Conservation (phyloP, 1,140 invertebrate genomes). For the Dinoponera quadriceps region DNA sequence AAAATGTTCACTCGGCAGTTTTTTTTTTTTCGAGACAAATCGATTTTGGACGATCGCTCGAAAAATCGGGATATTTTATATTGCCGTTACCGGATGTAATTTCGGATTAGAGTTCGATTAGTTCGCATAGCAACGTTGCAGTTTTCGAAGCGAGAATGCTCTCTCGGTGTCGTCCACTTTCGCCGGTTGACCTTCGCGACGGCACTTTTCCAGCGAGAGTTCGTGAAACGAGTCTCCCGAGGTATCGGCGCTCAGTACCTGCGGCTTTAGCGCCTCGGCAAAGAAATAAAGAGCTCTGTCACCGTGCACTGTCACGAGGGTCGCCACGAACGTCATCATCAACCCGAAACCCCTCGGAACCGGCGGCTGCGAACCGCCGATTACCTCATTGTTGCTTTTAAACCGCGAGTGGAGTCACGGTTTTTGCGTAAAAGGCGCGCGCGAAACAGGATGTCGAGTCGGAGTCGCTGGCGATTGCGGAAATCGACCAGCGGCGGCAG, state of each 20-base stretch:
- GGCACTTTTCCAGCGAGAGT: not conserved
- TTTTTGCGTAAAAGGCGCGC: conserved; percentile 35
- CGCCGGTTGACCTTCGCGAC: not conserved
- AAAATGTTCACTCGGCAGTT: too few relatives aligned
- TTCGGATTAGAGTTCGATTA: not conserved
- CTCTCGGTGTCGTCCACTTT: conserved; percentile 10
- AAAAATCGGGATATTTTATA: too few relatives aligned
- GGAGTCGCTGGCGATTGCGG: conserved; percentile 37
- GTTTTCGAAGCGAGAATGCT: not conserved
- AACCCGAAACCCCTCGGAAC: not conserved
- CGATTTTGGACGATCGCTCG: too few relatives aligned
- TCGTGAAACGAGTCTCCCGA: conserved; percentile 20
- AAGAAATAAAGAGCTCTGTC: conserved; percentile 3
- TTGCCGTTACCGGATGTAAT: too few relatives aligned
- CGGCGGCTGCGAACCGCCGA: not conserved
- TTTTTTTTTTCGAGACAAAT: too few relatives aligned
- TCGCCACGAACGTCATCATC: conserved; percentile 7
- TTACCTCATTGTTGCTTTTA: conserved; percentile 46
- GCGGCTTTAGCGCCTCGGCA: not conserved
- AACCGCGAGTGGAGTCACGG: conserved; percentile 11
- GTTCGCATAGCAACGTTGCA: not conserved
- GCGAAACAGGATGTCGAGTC: conserved; percentile 41
- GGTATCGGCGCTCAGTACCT: not conserved
- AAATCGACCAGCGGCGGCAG: not conserved
- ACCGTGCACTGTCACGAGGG: conserved; percentile 8